These are phyloP conservation scores for Hirtodrosophila histrioides DNA, from an alignment of 2,888 invertebrate species.

Conservation along the genomic window DNA sequence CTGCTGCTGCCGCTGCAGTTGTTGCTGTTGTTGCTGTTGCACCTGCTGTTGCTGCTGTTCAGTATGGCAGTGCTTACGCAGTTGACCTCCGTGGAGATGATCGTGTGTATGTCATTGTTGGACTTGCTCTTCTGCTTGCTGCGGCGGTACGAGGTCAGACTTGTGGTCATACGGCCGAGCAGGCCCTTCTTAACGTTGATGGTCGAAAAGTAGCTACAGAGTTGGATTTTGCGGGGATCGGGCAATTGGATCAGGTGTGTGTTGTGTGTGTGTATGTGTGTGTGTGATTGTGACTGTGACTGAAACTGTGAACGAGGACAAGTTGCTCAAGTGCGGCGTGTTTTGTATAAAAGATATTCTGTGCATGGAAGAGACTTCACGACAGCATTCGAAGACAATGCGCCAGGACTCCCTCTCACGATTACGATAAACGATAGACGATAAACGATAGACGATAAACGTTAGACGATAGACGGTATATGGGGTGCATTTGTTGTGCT, in stretches of 20 bases:
- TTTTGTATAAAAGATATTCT: slow-evolving; percentile 2
- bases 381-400: slow-evolving; percentile 17
- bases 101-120: slow-evolving; percentile 82
- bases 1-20: slow-evolving; percentile 13
- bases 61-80: slow-evolving; percentile 58
- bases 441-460: no score
- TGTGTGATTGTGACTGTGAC: slow-evolving; percentile 4
- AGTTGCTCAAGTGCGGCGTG: slow-evolving; percentile 20
- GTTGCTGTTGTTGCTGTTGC: slow-evolving; percentile 30
- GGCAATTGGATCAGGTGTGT: slow-evolving; percentile 8
- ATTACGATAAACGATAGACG: no score
- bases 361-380: slow-evolving; percentile 32
- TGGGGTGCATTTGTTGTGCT: slow-evolving; percentile 42
- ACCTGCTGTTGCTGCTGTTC: slow-evolving; percentile 38
- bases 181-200: slow-evolving; percentile 84
- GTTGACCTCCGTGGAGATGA: slow-evolving; percentile 69
- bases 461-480: neutral
- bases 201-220: slow-evolving; percentile 82
- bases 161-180: slow-evolving; percentile 83
- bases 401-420: no score
- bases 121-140: slow-evolving; percentile 83
- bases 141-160: slow-evolving; percentile 83
- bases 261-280: slow-evolving; percentile 13
- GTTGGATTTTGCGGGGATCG: slow-evolving; percentile 14
- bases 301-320: neutral